Conservation (phyloP, 2,888 invertebrate genomes). For the Macrosoma leucophasiata region DNA sequence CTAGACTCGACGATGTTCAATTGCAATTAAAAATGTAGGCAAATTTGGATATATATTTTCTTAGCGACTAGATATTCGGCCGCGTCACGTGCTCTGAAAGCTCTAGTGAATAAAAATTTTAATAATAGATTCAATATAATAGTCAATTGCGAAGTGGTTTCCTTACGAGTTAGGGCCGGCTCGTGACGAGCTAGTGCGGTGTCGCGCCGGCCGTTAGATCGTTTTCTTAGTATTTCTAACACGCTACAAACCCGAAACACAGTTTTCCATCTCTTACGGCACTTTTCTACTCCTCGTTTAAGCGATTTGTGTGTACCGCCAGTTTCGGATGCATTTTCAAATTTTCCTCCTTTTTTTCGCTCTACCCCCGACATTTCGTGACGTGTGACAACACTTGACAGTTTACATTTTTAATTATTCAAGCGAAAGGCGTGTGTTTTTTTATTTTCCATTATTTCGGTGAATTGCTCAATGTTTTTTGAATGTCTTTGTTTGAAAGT, state of each 20-base stretch:
- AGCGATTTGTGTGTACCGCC: slow-evolving; percentile 24
- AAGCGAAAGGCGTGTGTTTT: slow-evolving; percentile 17
- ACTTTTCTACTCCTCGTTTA: slow-evolving; percentile 29
- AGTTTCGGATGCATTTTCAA: slow-evolving; percentile 10
- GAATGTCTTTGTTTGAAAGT: slow-evolving; percentile 49
- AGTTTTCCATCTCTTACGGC: slow-evolving; percentile 24
- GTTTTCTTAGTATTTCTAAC: slow-evolving; percentile 30
- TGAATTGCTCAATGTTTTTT: slow-evolving; percentile 52
- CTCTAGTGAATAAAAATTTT: slow-evolving; percentile 31
- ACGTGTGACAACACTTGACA: too few species aligned
- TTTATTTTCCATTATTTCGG: slow-evolving; percentile 28
- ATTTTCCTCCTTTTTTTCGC: too few species aligned
- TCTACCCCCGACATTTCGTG: too few species aligned
- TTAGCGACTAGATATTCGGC: slow-evolving; percentile 38
- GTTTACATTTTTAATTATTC: too few species aligned
- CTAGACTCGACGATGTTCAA: slow-evolving; percentile 39
- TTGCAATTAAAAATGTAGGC: slow-evolving; percentile 48
- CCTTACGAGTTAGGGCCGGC: slow-evolving; percentile 39
- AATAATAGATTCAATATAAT: slow-evolving; percentile 45
- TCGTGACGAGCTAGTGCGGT: too few species aligned
- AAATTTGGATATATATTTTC: slow-evolving; percentile 51
- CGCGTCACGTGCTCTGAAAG: slow-evolving; percentile 28
- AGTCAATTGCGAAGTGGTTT: slow-evolving; percentile 37
- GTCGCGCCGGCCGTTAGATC: too few species aligned
- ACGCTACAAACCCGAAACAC: slow-evolving; percentile 44